phyloP scores from a whole-genome alignment of 2,888 invertebrate species.

The Drosophila nigricruria region DNA sequence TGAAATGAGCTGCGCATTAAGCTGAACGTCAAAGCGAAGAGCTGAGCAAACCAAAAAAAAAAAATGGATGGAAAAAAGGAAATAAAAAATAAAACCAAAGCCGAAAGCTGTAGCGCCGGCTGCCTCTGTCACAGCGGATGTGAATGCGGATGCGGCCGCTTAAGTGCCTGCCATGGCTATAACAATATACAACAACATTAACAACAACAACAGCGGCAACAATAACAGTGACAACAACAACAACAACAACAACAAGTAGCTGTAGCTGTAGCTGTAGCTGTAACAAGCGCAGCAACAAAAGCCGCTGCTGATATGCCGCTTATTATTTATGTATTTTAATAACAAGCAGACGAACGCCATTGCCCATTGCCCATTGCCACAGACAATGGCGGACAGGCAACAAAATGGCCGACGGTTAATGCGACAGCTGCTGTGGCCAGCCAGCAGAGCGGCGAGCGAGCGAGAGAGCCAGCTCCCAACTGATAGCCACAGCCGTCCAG shows the following conservation, averaged over 20 bases:
- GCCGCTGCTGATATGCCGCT: slow-evolving; percentile 82
- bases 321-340: slow-evolving; percentile 82
- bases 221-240: slow-evolving; percentile 14
- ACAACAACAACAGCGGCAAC: slow-evolving; percentile 31
- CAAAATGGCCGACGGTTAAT: slow-evolving; percentile 81
- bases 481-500: slow-evolving; percentile 27
- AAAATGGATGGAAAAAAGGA: background rate
- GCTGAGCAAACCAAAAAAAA: slow-evolving; percentile 17
- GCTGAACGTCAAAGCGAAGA: slow-evolving; percentile 35
- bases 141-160: slow-evolving; percentile 74
- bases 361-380: slow-evolving; percentile 62
- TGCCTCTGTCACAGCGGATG: slow-evolving; percentile 45
- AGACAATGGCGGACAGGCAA: slow-evolving; percentile 75
- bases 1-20: slow-evolving; percentile 38
- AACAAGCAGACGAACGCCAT: slow-evolving; percentile 71
- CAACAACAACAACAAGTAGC: slow-evolving; percentile 5
- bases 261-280: slow-evolving; percentile 36
- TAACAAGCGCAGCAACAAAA: slow-evolving; percentile 68
- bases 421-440: slow-evolving; percentile 77
- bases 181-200: slow-evolving; percentile 67
- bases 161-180: slow-evolving; percentile 79
- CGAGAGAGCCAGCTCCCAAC: background rate
- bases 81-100: slow-evolving; percentile 17
- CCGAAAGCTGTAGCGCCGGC: slow-evolving; percentile 43
- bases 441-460: slow-evolving; percentile 6